Percentiles rank a stretch among this genome's conserved stretches.
Evolutionary conservation across 1,140 invertebrate genomes (phyloP).

Genomic region (Popillia japonica): DNA sequence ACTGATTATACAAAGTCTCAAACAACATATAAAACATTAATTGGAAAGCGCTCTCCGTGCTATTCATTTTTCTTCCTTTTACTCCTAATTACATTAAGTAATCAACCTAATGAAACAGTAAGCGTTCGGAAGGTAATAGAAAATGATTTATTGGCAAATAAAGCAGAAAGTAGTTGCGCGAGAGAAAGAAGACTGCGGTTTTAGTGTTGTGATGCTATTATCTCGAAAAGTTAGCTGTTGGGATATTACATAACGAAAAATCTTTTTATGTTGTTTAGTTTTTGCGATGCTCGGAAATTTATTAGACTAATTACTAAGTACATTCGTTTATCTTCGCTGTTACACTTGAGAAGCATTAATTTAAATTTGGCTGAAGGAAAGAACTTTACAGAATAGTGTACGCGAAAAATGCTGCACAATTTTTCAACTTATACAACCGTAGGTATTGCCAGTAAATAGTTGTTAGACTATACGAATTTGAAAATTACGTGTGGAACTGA

Average conservation of each 20-base stretch:
- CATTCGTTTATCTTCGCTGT: no score
- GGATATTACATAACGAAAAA: background rate
- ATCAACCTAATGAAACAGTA: background rate
- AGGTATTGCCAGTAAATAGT: no score
- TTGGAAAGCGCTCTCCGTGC: background rate
- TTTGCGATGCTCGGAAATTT: background rate
- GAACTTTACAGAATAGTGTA: no score
- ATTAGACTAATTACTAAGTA: no score
- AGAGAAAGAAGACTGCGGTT: background rate
- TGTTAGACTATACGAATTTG: no score
- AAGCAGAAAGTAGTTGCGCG: background rate
- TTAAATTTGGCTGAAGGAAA: no score
- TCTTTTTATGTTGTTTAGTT: background rate
- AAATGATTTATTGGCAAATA: background rate
- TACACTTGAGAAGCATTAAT: no score
- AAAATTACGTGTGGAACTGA: no score
- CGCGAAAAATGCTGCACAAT: no score
- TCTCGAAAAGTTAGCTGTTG: background rate
- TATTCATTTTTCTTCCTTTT: background rate
- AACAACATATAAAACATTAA: background rate
- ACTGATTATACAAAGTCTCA: background rate
- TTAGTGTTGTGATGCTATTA: background rate
- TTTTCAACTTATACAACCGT: no score
- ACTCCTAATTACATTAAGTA: background rate
- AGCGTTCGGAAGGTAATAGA: background rate